Conservation (phyloP, 1,140 invertebrate species). For the Bombus haemorrhoidalis region DNA sequence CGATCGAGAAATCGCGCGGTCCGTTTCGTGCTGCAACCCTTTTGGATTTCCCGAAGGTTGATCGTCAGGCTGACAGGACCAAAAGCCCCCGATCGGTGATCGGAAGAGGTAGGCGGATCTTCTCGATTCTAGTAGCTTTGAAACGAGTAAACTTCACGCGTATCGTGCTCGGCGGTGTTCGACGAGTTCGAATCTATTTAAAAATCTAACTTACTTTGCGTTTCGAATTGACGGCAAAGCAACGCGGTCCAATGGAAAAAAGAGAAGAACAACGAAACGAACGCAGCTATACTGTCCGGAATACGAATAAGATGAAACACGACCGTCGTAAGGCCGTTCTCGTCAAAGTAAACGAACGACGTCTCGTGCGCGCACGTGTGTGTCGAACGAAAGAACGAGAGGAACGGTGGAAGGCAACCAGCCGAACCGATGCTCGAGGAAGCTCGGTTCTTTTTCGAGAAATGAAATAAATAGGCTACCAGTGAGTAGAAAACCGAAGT, state of each 20-base stretch:
- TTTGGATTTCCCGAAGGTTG: constrained; percentile 42
- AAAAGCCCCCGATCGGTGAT: constrained; percentile 18
- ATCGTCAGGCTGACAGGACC: constrained; percentile 4
- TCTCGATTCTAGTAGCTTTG: background rate
- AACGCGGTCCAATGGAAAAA: background rate
- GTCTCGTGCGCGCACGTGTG: constrained; percentile 3
- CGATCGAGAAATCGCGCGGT: constrained; percentile 23
- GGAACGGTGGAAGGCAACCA: constrained; percentile 23
- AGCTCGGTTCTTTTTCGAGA: constrained; percentile 41
- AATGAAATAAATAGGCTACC: constrained; percentile 3
- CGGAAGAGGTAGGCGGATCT: constrained; percentile 37
- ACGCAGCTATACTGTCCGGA: too few species aligned
- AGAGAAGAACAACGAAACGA: background rate
- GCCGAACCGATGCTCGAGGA: background rate
- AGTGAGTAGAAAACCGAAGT: constrained; percentile 43
- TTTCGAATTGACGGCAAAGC: constrained; percentile 14
- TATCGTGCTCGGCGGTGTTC: background rate
- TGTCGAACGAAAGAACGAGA: constrained; percentile 10
- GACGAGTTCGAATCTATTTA: background rate
- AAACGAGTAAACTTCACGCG: background rate
- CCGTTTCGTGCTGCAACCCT: background rate
- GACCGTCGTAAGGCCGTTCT: background rate
- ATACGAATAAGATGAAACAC: background rate
- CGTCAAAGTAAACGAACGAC: background rate
- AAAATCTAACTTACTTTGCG: background rate